These are phyloP conservation scores for Turnix velox DNA, from an alignment of 2,113 vertebrate species.

Conservation along the genomic window DNA sequence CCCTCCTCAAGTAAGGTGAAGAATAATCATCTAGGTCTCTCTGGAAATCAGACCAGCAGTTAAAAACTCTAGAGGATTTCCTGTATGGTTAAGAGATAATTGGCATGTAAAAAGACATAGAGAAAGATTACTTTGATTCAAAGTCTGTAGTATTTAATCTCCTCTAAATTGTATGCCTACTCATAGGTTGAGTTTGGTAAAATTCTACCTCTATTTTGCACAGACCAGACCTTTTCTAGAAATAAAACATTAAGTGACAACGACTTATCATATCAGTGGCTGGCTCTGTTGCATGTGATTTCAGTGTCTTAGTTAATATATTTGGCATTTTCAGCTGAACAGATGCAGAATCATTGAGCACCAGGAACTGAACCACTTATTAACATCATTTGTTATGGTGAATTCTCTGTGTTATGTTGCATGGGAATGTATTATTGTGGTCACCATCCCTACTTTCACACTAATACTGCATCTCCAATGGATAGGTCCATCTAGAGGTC, in stretches of 20 bases:
- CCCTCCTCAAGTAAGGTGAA: not conserved
- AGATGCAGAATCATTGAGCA: not conserved
- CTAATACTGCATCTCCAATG: not conserved
- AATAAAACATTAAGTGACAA: not conserved
- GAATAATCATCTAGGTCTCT: not conserved
- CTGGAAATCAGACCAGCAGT: not conserved
- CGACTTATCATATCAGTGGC: too few species aligned
- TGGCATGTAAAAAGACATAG: not conserved
- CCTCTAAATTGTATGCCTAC: not conserved
- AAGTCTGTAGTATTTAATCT: not conserved
- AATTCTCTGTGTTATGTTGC: not conserved
- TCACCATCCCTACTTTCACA: not conserved
- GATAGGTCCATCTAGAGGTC: not conserved
- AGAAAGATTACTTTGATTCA: not conserved
- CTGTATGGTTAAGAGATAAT: not conserved
- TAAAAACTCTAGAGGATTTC: not conserved
- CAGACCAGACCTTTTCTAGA: not conserved
- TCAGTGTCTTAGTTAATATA: not conserved
- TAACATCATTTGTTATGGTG: not conserved
- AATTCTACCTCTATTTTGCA: not conserved
- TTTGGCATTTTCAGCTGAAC: not conserved
- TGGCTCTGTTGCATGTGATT: not conserved
- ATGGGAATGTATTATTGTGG: not conserved
- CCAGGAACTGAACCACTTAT: not conserved
- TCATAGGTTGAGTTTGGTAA: not conserved